Conservation (phyloP, 1,140 invertebrate species). For the Aplysia californica region DNA sequence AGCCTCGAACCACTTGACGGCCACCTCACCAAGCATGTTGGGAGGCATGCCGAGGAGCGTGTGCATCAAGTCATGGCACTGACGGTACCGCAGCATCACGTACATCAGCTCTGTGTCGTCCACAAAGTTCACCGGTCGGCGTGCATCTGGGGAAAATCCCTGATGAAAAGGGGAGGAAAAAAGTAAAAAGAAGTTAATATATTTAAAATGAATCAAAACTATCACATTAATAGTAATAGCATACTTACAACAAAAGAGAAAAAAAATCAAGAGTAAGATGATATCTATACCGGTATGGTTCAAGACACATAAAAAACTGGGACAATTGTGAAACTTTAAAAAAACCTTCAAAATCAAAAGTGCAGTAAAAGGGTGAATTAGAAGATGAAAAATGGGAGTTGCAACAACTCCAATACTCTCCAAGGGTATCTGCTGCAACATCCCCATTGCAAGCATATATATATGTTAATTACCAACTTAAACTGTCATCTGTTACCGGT, state of each 20-base stretch:
- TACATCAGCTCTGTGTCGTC: slow-evolving; percentile 92
- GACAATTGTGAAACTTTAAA: background rate
- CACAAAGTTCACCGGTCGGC: slow-evolving; percentile 89
- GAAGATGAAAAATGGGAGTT: no score
- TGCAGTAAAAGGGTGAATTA: no score
- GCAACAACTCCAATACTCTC: no score
- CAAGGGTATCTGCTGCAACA: no score
- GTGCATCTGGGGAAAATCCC: slow-evolving; percentile 93
- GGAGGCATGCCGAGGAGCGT: slow-evolving; percentile 92
- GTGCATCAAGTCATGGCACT: slow-evolving; percentile 96
- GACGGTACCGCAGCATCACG: slow-evolving; percentile 96
- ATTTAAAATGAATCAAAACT: background rate
- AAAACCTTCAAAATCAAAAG: no score
- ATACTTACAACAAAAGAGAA: no score
- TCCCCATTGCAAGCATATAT: no score
- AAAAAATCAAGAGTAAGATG: no score
- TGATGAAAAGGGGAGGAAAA: slow-evolving; percentile 68
- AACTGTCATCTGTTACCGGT: no score
- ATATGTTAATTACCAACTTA: no score
- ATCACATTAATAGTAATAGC: no score
- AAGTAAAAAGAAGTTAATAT: background rate
- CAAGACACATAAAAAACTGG: background rate
- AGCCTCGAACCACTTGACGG: slow-evolving; percentile 97
- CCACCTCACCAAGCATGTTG: slow-evolving; percentile 90
- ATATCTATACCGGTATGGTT: no score